These are phyloP conservation scores for Xestia rhomboidea DNA, from an alignment of 2,888 invertebrate species.

Conservation along the genomic window DNA sequence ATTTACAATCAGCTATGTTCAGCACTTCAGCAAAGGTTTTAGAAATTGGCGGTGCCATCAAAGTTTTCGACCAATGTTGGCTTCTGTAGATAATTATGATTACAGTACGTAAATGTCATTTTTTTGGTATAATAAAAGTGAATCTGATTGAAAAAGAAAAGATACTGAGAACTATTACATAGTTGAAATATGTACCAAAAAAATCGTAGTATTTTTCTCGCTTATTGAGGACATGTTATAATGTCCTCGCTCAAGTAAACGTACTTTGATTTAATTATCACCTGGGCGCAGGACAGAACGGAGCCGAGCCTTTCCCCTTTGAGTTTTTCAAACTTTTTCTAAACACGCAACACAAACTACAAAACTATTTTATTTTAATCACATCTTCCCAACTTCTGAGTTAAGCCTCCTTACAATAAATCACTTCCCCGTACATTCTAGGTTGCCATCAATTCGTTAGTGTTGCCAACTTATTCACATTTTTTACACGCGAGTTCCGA, in stretches of 20 bases:
- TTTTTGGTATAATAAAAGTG: neutral
- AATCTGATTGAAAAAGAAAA: neutral
- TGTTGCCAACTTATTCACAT: conserved; percentile 53
- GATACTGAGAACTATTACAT: no score
- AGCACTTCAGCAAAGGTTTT: no score
- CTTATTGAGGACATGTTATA: no score
- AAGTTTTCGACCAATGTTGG: no score
- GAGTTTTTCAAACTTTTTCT: neutral
- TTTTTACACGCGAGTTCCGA: conserved; percentile 47
- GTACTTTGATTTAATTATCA: neutral
- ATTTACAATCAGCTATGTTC: no score
- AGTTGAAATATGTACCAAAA: no score
- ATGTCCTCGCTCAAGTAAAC: neutral
- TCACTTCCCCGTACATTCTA: conserved; percentile 33
- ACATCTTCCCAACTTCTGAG: conserved; percentile 13
- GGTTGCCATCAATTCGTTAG: conserved; percentile 42
- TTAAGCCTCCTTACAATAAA: conserved; percentile 41
- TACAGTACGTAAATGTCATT: no score
- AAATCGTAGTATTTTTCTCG: no score
- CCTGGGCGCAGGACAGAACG: no score
- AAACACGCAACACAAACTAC: neutral
- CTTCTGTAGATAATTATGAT: no score
- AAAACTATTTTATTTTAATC: conserved; percentile 37
- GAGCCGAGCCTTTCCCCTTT: neutral
- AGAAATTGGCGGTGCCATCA: no score